A percentile compares a stretch with the other conserved stretches of the same genome.
Evolutionary conservation across 2,113 vertebrate species (phyloP).

Genomic region (Spermophilus dauricus): DNA sequence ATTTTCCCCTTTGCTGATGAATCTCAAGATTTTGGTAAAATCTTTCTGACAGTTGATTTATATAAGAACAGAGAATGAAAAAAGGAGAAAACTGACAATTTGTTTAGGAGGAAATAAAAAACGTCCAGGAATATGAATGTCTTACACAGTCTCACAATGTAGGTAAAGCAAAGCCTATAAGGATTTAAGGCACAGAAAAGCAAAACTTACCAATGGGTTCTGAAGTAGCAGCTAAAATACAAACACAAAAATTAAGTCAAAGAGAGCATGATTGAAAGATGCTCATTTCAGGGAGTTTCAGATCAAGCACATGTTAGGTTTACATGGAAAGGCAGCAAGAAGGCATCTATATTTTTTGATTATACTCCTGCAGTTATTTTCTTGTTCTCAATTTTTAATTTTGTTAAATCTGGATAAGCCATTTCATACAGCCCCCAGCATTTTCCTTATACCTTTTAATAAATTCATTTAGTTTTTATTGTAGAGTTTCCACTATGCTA

Average conservation of each 20-base stretch:
- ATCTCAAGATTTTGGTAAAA: slow-evolving; percentile 17
- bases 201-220: slow-evolving; percentile 69
- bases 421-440: background rate
- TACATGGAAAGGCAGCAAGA: background rate
- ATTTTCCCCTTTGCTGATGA: background rate
- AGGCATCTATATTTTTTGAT: background rate
- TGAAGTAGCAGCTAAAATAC: slow-evolving; percentile 45
- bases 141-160: background rate
- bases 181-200: background rate
- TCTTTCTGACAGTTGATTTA: background rate
- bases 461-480: background rate
- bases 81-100: background rate
- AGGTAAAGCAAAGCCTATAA: background rate
- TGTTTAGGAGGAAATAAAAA: background rate
- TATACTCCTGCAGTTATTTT: background rate
- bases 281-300: background rate
- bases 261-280: background rate
- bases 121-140: background rate
- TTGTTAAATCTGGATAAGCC: slow-evolving; percentile 9
- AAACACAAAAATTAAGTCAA: slow-evolving; percentile 49
- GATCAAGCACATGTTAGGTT: background rate
- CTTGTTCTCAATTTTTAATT: background rate
- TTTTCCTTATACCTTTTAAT: background rate
- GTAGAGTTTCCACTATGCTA: background rate
- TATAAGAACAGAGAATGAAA: background rate